phyloP scores from a whole-genome alignment of 2,888 invertebrate species.

The Anagyrus pseudococci region DNA sequence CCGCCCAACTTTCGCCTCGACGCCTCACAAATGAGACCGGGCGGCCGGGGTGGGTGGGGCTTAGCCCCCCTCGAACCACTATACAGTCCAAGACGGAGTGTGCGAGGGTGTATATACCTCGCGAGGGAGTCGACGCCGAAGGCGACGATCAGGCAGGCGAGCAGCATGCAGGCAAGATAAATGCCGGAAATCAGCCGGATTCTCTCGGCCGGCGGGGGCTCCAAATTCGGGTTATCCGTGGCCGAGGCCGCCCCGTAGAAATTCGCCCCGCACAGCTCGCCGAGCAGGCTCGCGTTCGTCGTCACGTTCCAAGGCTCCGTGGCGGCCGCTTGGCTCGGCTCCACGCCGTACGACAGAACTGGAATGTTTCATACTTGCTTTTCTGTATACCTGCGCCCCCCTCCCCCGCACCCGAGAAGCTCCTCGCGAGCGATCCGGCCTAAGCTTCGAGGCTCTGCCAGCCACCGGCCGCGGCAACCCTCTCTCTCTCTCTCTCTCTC shows the following conservation, averaged over 20 bases:
- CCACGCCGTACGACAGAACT: slow-evolving; percentile 57
- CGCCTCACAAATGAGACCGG: too few species aligned
- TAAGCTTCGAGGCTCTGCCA: too few species aligned
- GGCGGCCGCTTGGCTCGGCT: slow-evolving; percentile 33
- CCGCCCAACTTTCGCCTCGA: too few species aligned
- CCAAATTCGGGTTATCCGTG: slow-evolving; percentile 70
- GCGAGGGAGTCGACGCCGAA: slow-evolving; percentile 82
- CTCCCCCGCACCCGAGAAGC: too few species aligned
- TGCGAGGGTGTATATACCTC: slow-evolving; percentile 68
- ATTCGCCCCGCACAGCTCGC: slow-evolving; percentile 75
- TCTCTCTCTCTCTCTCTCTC: too few species aligned
- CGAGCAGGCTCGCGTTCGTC: slow-evolving; percentile 61
- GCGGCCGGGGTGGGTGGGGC: too few species aligned
- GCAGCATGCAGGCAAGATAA: slow-evolving; percentile 80
- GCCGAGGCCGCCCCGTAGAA: slow-evolving; percentile 70
- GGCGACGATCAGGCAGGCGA: slow-evolving; percentile 76
- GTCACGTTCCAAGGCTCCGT: slow-evolving; percentile 25
- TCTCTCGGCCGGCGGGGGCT: slow-evolving; percentile 75
- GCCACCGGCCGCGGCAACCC: too few species aligned
- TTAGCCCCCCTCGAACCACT: too few species aligned
- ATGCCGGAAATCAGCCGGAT: slow-evolving; percentile 82
- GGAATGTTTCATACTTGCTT: too few species aligned
- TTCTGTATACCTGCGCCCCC: too few species aligned
- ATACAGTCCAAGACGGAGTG: too few species aligned
- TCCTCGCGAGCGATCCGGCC: too few species aligned